Evolutionary conservation across 2,888 invertebrate genomes (phyloP).

Genomic region (Lasius fuliginosus): DNA sequence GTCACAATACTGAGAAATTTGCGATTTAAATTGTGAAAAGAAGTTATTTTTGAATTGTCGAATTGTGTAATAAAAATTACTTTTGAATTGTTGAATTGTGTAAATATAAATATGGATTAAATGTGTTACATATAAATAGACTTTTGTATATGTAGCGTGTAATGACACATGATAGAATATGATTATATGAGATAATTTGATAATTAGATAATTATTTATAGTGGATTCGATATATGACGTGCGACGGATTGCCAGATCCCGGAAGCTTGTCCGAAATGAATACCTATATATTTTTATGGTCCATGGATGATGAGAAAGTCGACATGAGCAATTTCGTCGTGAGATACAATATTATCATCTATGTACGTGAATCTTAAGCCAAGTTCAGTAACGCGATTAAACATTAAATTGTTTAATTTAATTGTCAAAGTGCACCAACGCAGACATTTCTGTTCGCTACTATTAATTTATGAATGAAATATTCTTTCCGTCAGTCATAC

Average conservation of each 20-base stretch:
- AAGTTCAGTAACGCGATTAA: neutral
- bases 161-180: neutral
- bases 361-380: slow-evolving; percentile 83
- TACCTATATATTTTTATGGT: slow-evolving; percentile 88
- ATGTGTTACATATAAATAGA: neutral
- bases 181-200: neutral
- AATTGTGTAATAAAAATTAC: neutral
- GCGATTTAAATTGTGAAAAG: neutral
- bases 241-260: slow-evolving; percentile 89
- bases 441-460: neutral
- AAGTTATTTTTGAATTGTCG: neutral
- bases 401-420: neutral
- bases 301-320: slow-evolving; percentile 83
- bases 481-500: neutral
- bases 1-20: neutral
- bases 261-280: slow-evolving; percentile 88
- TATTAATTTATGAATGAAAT: neutral
- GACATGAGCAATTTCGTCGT: slow-evolving; percentile 86
- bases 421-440: neutral
- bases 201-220: slow-evolving; percentile 76
- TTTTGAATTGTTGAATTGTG: neutral
- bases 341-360: slow-evolving; percentile 87
- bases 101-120: neutral
- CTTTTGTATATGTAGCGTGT: neutral
- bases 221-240: slow-evolving; percentile 89